Percentiles rank a stretch among this genome's conserved stretches.
These are phyloP conservation scores for Zootoca vivipara DNA, from an alignment of 2,113 vertebrate genomes.

Conservation along the genomic window DNA sequence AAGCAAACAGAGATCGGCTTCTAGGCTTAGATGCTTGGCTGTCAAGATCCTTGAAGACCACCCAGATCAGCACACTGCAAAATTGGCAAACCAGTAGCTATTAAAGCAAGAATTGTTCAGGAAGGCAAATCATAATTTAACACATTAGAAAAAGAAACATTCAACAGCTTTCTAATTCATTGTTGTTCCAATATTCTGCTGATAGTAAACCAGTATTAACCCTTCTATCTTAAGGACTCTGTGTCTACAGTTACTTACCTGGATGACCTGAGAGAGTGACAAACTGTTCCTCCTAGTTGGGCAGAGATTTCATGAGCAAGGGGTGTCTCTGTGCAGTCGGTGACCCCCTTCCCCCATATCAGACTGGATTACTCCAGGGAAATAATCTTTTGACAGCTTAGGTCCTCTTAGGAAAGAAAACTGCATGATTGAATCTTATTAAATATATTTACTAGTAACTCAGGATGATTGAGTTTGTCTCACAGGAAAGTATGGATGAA, in stretches of 20 bases:
- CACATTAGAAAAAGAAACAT: not conserved
- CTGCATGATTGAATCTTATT: not conserved
- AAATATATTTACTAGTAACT: not conserved
- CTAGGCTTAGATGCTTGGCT: not conserved
- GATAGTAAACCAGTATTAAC: not conserved
- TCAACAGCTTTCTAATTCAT: not conserved
- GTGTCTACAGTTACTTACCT: not conserved
- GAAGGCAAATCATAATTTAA: not conserved
- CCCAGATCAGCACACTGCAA: not conserved
- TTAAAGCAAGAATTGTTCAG: not conserved
- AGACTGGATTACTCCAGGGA: not conserved
- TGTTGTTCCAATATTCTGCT: not conserved
- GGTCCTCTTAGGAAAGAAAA: not conserved
- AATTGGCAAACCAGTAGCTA: not conserved
- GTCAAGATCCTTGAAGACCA: not conserved
- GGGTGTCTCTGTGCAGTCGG: not conserved
- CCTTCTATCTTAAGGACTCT: not conserved
- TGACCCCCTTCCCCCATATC: not conserved
- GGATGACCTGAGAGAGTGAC: not conserved
- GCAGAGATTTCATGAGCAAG: not conserved
- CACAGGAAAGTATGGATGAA: not conserved
- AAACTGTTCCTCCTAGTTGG: not conserved
- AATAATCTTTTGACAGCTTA: not conserved
- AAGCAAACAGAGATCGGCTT: not conserved
- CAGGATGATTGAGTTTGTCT: not conserved